Percentiles rank a stretch among this genome's conserved stretches.
phyloP scores from a whole-genome alignment of 2,113 vertebrate species.

The Eupsittula cactorum region DNA sequence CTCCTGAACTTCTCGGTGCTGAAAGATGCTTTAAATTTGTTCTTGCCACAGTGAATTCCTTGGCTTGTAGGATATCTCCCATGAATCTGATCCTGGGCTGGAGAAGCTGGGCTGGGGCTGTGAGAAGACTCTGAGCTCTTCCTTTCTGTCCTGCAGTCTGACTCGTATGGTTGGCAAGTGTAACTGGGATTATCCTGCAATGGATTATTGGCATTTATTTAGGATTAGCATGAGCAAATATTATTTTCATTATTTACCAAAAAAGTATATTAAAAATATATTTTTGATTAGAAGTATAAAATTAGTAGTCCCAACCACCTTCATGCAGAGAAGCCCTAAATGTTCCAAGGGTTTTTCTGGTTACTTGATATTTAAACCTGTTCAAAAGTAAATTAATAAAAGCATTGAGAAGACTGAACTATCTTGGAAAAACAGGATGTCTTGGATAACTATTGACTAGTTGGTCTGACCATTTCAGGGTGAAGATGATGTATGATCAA shows the following conservation, averaged over 20 bases:
- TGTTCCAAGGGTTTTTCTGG: neutral
- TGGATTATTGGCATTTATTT: neutral
- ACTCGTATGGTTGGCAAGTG: conserved; percentile 68
- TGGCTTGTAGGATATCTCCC: conserved; percentile 53
- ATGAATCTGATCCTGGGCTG: conserved; percentile 67
- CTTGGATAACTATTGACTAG: neutral
- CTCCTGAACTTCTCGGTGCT: conserved; percentile 72
- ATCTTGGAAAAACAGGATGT: neutral
- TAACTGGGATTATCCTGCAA: conserved; percentile 73
- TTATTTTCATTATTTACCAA: neutral
- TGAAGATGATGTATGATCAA: neutral
- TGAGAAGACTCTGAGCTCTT: conserved; percentile 74
- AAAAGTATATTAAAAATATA: neutral
- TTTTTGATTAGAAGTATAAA: neutral
- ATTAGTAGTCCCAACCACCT: neutral
- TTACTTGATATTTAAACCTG: neutral
- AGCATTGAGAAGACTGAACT: neutral
- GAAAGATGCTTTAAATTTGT: conserved; percentile 64
- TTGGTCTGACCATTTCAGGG: neutral
- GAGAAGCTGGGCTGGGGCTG: conserved; percentile 75
- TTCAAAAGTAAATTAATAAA: neutral
- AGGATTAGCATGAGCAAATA: neutral
- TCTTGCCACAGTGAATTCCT: conserved; percentile 21
- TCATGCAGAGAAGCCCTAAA: neutral
- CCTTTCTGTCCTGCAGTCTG: conserved; percentile 64